Evolutionary conservation across 35 echinoderm and acorn worm genomes (phyloP).

Genomic region (Diadema setosum): DNA sequence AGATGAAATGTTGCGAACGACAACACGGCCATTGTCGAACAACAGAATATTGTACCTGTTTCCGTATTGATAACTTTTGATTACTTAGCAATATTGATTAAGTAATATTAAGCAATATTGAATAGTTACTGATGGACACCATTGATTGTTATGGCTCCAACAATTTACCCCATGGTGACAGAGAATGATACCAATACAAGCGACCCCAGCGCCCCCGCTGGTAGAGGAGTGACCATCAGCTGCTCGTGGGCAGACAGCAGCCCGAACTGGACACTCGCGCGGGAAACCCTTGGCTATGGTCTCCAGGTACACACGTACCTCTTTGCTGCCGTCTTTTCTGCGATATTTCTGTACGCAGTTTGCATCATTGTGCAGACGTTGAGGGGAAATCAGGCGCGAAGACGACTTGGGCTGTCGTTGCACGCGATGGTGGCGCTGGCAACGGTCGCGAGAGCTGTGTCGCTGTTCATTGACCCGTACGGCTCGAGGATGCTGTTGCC

Average conservation of each 20-base stretch:
- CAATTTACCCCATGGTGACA: no score
- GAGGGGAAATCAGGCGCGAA: background rate
- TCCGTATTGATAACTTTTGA: no score
- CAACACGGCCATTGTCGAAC: no score
- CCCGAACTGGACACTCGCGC: constrained; percentile 24
- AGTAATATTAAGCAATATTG: no score
- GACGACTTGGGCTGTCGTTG: constrained; percentile 1
- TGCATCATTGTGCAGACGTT: background rate
- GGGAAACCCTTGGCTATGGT: background rate
- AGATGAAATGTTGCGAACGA: no score
- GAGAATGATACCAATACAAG: background rate
- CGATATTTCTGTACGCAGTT: background rate
- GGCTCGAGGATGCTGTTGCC: constrained; percentile 11
- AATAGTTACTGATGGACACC: no score
- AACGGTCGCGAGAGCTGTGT: background rate
- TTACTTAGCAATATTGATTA: no score
- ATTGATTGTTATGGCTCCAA: no score
- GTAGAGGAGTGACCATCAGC: background rate
- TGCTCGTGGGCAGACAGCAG: constrained; percentile 19
- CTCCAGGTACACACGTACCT: constrained; percentile 30
- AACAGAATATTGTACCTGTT: no score
- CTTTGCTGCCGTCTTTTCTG: background rate
- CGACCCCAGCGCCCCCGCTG: background rate
- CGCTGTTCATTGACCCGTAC: constrained; percentile 31
- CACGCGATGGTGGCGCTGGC: constrained; percentile 13